phyloP scores from a whole-genome alignment of 2,113 vertebrate genomes.

The Tympanuchus pallidicinctus region DNA sequence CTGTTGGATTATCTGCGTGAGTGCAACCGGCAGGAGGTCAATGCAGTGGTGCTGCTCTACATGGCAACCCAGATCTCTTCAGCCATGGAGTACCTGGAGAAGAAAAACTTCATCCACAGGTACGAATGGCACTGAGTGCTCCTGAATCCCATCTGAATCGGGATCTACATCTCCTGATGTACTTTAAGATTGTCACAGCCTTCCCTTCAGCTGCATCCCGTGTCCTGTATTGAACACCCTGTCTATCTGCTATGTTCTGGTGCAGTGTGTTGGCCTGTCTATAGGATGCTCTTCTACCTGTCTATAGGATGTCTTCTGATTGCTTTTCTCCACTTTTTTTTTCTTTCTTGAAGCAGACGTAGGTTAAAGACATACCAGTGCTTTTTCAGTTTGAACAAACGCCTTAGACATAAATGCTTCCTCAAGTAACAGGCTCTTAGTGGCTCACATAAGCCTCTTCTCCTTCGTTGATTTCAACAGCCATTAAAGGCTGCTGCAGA shows the following conservation, averaged over 20 bases:
- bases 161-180: background rate
- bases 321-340: background rate
- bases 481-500: background rate
- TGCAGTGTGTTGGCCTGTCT: background rate
- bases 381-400: background rate
- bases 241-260: background rate
- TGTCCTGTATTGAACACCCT: background rate
- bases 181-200: background rate
- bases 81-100: conserved; percentile 99
- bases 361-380: background rate
- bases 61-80: conserved; percentile 99
- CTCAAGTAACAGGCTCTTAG: background rate
- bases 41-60: conserved; percentile 95
- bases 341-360: background rate
- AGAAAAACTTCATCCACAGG: conserved; percentile 99
- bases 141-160: too few relatives aligned
- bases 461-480: background rate
- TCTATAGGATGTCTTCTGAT: background rate
- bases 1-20: conserved; percentile 95
- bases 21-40: conserved; percentile 96
- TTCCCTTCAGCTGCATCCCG: background rate
- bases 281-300: background rate
- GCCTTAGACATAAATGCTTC: background rate
- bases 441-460: background rate
- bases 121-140: conserved; percentile 29